These are phyloP conservation scores for Blastobasis adustella DNA, from an alignment of 2,888 invertebrate genomes.

Conservation along the genomic window DNA sequence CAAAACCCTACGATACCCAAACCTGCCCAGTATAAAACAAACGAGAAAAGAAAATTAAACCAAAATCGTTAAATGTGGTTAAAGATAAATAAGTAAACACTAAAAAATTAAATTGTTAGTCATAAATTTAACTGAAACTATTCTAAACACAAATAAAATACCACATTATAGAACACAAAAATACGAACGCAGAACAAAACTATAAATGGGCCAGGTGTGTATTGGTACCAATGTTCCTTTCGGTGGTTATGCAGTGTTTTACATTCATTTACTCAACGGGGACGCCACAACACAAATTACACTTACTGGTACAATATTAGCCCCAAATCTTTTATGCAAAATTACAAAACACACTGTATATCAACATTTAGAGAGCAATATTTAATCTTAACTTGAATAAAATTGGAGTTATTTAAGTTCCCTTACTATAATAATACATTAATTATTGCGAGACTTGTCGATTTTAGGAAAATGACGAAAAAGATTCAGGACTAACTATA, in stretches of 20 bases:
- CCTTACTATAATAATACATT: no score
- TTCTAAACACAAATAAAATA: constrained; percentile 49
- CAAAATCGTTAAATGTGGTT: constrained; percentile 46
- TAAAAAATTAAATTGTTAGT: constrained; percentile 55
- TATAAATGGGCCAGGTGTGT: constrained; percentile 44
- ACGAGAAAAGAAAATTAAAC: constrained; percentile 45
- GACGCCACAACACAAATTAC: constrained; percentile 66
- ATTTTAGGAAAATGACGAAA: no score
- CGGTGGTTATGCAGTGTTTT: constrained; percentile 44
- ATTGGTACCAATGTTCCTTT: constrained; percentile 32
- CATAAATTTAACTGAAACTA: constrained; percentile 55
- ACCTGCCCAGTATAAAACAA: constrained; percentile 70
- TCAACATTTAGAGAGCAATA: no score
- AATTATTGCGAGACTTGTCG: no score
- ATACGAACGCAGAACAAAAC: constrained; percentile 41
- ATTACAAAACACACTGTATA: no score
- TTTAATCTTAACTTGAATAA: no score
- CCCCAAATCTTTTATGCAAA: constrained; percentile 3
- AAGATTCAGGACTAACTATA: no score
- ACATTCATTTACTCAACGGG: constrained; percentile 31
- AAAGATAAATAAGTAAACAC: constrained; percentile 47
- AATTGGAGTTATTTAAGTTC: no score
- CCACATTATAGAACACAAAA: constrained; percentile 24
- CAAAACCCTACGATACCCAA: constrained; percentile 74
- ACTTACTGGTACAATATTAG: constrained; percentile 15